Conservation (phyloP, 1,140 invertebrate genomes). For the Ostrea denselamellosa region DNA sequence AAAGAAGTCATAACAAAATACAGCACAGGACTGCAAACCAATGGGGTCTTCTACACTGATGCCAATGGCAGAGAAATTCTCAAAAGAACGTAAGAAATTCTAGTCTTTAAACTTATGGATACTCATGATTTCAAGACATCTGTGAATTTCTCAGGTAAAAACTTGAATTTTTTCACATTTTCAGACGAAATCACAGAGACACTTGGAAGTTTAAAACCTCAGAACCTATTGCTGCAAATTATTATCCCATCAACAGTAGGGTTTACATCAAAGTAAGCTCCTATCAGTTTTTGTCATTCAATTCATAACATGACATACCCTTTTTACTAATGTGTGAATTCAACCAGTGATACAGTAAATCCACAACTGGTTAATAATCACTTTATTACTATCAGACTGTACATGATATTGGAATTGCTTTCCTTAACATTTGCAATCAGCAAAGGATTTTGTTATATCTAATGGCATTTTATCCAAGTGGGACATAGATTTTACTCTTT, state of each 20-base stretch:
- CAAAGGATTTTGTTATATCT: too few species aligned
- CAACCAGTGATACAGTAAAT: too few species aligned
- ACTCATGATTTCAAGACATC: background rate
- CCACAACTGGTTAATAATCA: too few species aligned
- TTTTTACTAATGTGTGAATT: too few species aligned
- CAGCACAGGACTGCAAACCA: conserved; percentile 82
- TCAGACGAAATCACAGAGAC: conserved; percentile 84
- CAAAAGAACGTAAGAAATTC: conserved; percentile 81
- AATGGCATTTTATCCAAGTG: too few species aligned
- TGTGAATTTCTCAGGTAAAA: background rate
- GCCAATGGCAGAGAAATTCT: conserved; percentile 95
- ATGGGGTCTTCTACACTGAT: conserved; percentile 92
- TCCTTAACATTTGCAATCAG: too few species aligned
- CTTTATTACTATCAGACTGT: too few species aligned
- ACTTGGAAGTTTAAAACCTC: conserved; percentile 84
- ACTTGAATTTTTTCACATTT: background rate
- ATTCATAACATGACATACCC: too few species aligned
- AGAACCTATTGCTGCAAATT: conserved; percentile 89
- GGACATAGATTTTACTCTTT: too few species aligned
- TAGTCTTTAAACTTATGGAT: background rate
- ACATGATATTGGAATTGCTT: too few species aligned
- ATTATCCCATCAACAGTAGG: conserved; percentile 93
- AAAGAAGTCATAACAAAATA: conserved; percentile 91
- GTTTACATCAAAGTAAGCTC: conserved; percentile 80
- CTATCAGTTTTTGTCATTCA: too few species aligned